These are phyloP conservation scores for Zaprionus kolodkinae DNA, from an alignment of 1,140 invertebrate species.

Conservation along the genomic window DNA sequence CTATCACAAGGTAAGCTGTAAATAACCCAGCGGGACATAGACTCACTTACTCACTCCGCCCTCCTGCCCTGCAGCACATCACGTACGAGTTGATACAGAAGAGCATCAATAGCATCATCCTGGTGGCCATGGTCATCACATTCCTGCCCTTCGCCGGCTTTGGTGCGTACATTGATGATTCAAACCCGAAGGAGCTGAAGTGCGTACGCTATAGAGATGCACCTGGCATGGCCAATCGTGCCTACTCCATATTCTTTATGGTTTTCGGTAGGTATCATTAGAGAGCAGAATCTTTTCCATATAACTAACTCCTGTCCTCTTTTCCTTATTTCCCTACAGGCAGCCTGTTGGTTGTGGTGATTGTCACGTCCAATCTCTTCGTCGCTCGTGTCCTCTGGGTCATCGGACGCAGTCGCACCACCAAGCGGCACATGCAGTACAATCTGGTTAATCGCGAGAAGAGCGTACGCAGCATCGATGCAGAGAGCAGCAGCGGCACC, in stretches of 20 bases:
- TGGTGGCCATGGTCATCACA: slow-evolving; percentile 88
- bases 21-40: not conserved
- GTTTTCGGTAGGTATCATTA: slow-evolving; percentile 87
- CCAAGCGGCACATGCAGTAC: slow-evolving; percentile 75
- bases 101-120: slow-evolving; percentile 89
- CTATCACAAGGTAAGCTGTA: slow-evolving; percentile 91
- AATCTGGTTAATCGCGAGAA: slow-evolving; percentile 75
- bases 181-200: slow-evolving; percentile 56
- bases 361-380: slow-evolving; percentile 92
- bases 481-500: slow-evolving; percentile 75
- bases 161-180: slow-evolving; percentile 89
- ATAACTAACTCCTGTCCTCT: not conserved
- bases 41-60: not conserved
- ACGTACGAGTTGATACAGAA: slow-evolving; percentile 91
- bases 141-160: slow-evolving; percentile 91
- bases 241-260: slow-evolving; percentile 92
- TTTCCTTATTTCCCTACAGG: slow-evolving; percentile 85
- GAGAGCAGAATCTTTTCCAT: not conserved
- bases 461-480: slow-evolving; percentile 59
- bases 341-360: slow-evolving; percentile 89
- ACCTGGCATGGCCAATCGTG: slow-evolving; percentile 86
- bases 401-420: slow-evolving; percentile 84
- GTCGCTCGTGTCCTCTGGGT: slow-evolving; percentile 91
- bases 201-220: slow-evolving; percentile 91
- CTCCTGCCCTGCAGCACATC: slow-evolving; percentile 87